Evolutionary conservation across 1,140 invertebrate genomes (phyloP), one percentile per base, ranked within the genome.

Genomic region (Oppia nitens): DNA sequence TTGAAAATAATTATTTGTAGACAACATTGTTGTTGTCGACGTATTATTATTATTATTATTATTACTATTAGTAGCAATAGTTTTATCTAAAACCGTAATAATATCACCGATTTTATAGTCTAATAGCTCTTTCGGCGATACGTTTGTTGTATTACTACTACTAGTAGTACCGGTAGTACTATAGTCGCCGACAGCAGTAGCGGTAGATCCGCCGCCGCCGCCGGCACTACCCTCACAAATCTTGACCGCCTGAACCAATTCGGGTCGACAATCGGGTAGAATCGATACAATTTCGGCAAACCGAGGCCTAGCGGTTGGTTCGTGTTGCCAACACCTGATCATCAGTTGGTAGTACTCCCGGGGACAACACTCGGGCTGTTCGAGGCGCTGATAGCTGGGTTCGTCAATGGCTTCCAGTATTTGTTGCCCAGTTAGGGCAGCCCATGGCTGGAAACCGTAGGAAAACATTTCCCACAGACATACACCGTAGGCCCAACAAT

Each of bases 401-500:
- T 85, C 82, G 72, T 98, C 93, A 55, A 98, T 94, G 0, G 90
- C 86, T 69, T 95, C 88, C 1, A 98, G 72, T 63, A 98, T 97
- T 75, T 98, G 70, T 64, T 92, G 85, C 0, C 94, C 93, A 0
- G 89, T 94, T 24, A 93, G 76, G 0, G 89, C 93, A 0, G 87
- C 85, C 93, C 93, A 98, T 0, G 94, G 94, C 71, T 96, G 91
- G 69, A 93, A 91, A 11, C 94, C 94, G 68, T 95, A 96, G 12
- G 88, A 90, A 69, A 97, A 97, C 86, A 98, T 93, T 73, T 98
- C 95, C 93, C 94, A 98, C 0, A 98, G 71, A n/a, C 91, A 94
- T 0, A 98, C 92, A 11, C 85, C 94, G 73, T 85, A 98, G 0
- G 92, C 89, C 94, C 94, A 98, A 0, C 96, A 88, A 71, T 98